Percentiles rank a stretch among this genome's conserved stretches.
phyloP scores from a whole-genome alignment of 2,113 vertebrate genomes.

The Leuciscus idus region DNA sequence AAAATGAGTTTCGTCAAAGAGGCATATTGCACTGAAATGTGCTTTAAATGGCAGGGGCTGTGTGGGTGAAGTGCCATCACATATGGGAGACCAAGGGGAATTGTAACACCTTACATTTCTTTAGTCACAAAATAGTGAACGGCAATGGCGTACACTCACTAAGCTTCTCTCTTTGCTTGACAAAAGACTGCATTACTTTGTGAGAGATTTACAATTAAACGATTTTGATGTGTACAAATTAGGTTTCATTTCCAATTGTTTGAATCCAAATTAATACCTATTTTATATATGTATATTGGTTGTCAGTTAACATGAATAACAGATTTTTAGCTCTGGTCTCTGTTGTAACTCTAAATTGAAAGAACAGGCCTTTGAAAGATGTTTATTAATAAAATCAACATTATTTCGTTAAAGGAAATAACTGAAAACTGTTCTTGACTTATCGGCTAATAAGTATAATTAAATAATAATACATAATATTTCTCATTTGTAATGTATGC shows the following conservation, averaged over 20 bases:
- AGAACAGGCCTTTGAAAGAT: background rate
- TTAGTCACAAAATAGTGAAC: background rate
- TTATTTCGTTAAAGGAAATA: background rate
- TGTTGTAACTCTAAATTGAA: background rate
- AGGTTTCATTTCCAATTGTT: background rate
- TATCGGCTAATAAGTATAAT: background rate
- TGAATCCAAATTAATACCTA: background rate
- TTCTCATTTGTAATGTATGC: background rate
- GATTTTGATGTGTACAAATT: background rate
- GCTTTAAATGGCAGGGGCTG: background rate
- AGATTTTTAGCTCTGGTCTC: background rate
- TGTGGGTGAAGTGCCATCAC: background rate
- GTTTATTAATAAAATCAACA: background rate
- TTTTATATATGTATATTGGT: no score
- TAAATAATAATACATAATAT: background rate
- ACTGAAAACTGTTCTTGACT: background rate
- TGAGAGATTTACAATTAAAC: background rate
- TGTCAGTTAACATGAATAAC: no score
- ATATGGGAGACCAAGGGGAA: background rate
- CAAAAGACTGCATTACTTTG: background rate
- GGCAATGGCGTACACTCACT: background rate
- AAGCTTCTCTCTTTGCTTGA: background rate
- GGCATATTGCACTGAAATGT: background rate
- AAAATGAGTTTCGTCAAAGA: conserved; percentile 10
- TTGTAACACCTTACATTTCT: background rate